These are phyloP conservation scores for Pseudococcus longispinus DNA, from an alignment of 2,888 invertebrate species.

Conservation along the genomic window DNA sequence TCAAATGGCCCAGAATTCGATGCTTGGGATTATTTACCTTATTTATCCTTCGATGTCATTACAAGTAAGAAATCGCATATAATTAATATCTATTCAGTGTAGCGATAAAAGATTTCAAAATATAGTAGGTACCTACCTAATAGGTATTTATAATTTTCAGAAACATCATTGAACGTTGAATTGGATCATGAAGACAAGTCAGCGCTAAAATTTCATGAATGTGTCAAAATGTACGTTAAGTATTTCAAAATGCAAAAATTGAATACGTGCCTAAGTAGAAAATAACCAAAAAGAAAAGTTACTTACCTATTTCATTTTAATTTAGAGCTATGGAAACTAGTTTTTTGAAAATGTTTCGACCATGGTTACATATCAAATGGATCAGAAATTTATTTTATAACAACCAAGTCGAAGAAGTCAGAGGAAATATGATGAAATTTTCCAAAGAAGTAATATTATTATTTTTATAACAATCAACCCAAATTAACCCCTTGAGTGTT, in stretches of 20 bases:
- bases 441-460: background rate
- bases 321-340: constrained; percentile 41
- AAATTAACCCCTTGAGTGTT: too few species aligned
- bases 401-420: constrained; percentile 1
- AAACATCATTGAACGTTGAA: constrained; percentile 15
- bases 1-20: constrained; percentile 35
- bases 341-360: constrained; percentile 44
- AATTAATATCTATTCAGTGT: too few species aligned
- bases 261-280: too few species aligned
- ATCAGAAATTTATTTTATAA: constrained; percentile 32
- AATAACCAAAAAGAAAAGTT: too few species aligned
- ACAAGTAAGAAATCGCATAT: constrained; percentile 44
- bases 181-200: background rate
- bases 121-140: background rate
- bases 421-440: constrained; percentile 11
- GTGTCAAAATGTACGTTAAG: constrained; percentile 4
- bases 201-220: background rate
- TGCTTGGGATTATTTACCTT: constrained; percentile 14
- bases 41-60: constrained; percentile 25
- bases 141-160: background rate
- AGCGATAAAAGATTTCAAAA: background rate
- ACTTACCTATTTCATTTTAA: too few species aligned
- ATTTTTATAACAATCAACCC: too few species aligned
- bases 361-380: constrained; percentile 38
- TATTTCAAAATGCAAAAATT: background rate